phyloP scores from a whole-genome alignment of 2,888 invertebrate species.

The Drosophila paranaensis region DNA sequence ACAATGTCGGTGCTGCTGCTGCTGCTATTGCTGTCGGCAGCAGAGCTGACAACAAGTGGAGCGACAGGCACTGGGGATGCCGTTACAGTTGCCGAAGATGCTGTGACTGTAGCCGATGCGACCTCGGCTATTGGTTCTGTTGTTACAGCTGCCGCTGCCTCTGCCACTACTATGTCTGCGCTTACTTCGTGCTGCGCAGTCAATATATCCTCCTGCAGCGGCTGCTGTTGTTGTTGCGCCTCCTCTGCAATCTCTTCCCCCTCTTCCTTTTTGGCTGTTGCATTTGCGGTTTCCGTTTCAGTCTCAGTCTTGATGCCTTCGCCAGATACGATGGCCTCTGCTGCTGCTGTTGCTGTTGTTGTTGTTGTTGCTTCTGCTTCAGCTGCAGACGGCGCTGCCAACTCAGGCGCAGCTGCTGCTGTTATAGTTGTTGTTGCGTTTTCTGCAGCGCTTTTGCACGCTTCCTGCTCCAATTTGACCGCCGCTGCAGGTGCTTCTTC shows the following conservation, averaged over 20 bases:
- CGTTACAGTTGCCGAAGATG: conserved; percentile 28
- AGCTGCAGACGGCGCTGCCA: conserved; percentile 24
- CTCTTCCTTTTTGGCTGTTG: conserved; percentile 33
- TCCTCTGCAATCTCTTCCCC: conserved; percentile 31
- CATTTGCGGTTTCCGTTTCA: conserved; percentile 25
- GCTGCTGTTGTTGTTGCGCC: conserved; percentile 18
- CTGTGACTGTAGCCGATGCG: conserved; percentile 25
- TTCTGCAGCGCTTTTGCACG: conserved; percentile 29
- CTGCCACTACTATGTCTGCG: conserved; percentile 5
- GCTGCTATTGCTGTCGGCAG: conserved; percentile 29
- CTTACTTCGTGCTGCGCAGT: conserved; percentile 21
- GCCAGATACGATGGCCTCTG: conserved; percentile 6
- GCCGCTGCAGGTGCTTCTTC: conserved; percentile 25
- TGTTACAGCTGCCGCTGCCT: not conserved
- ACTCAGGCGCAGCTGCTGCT: conserved; percentile 7
- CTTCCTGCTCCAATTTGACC: conserved; percentile 57
- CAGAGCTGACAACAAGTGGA: conserved; percentile 74
- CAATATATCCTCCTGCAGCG: conserved; percentile 13
- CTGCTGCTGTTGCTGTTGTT: conserved; percentile 19
- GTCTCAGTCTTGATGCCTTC: conserved; percentile 51
- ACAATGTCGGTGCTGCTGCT: conserved; percentile 26
- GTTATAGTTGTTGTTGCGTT: conserved; percentile 28
- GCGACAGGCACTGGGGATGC: conserved; percentile 39
- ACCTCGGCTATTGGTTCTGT: conserved; percentile 28
- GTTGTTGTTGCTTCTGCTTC: conserved; percentile 15